Evolutionary conservation across 2,888 invertebrate genomes (phyloP).

Genomic region (Oscheius sp.): DNA sequence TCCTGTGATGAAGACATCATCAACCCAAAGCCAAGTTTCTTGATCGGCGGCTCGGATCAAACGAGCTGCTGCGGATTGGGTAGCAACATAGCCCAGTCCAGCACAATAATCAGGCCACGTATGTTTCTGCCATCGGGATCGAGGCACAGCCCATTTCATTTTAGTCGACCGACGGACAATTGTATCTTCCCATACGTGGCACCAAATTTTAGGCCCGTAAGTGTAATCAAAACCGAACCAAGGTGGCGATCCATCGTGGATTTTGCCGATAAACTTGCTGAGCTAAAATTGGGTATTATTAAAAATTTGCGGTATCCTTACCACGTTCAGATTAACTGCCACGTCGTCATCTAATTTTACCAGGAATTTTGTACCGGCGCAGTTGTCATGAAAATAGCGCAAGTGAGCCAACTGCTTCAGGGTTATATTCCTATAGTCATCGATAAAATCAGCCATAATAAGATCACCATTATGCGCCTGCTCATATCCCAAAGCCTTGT

Average conservation of each 20-base stretch:
- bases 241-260: constrained; percentile 13
- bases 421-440: constrained; percentile 24
- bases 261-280: neutral
- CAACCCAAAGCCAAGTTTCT: constrained; percentile 29
- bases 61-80: neutral
- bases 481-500: neutral
- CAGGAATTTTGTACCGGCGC: neutral
- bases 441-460: constrained; percentile 17
- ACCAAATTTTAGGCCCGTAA: constrained; percentile 25
- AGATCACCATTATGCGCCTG: neutral
- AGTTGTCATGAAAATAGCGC: constrained; percentile 6
- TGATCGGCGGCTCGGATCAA: constrained; percentile 8
- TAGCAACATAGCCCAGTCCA: constrained; percentile 30
- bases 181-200: constrained; percentile 15
- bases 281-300: constrained; percentile 5
- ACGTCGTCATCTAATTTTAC: constrained; percentile 34
- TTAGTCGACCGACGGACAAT: constrained; percentile 8
- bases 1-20: constrained; percentile 35
- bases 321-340: constrained; percentile 13
- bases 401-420: constrained; percentile 19
- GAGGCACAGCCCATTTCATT: constrained; percentile 18
- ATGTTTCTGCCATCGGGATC: neutral
- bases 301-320: neutral
- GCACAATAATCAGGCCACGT: constrained; percentile 32
- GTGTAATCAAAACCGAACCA: constrained; percentile 17